Evolutionary conservation across 37 sponge, comb jelly and placozoan genomes (phyloP), one percentile per base, ranked within the genome.

Genomic region (Geodia barretti): DNA sequence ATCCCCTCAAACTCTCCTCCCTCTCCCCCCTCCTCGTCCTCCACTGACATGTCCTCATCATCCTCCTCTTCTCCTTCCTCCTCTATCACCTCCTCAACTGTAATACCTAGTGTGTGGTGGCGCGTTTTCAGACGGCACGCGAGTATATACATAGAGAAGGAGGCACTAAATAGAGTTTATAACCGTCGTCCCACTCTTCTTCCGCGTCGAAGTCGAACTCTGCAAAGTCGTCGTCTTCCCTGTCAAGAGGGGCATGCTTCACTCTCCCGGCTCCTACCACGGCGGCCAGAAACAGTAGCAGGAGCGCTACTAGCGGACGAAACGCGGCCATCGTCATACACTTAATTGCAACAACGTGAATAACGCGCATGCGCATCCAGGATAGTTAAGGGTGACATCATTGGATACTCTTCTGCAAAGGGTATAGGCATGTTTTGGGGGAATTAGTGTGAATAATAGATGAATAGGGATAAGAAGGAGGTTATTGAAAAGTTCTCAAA

Each of bases 181-280:
- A n/a, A n/a, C n/a, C 7, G 11, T 47, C 54, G 14, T 14, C 54
- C 14, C 54, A 7, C 54, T 47, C 54, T 47, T 84, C 90, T 61
- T 58, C 78, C 30, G 60, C 68, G 61, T 87, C 87, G 62, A 66
- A 47, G 25, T 88, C 90, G 71, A 88, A 88, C 66, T 88, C 88
- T 26, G 73, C 90, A 80, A 90, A 90, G 38, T 90, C 90, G 60
- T 89, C 83, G 31, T 90, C 90, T 47, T 47, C 54, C 14, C 54
- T 47, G 14, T 47, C 54, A 47, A 47, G 14, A 7, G 54, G 14
- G 54, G 54, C 54, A 47, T 47, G 54, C 54, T 7, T 14, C 14
- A 47, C 54, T 14, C 14, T 47, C 54, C 54, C 54, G 7, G 11
- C 54, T 47, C 54, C 11, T 14, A 47, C 54, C 7, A 47, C 54